These are phyloP conservation scores for Eumeta japonica DNA, from an alignment of 1,140 invertebrate genomes.

Conservation along the genomic window DNA sequence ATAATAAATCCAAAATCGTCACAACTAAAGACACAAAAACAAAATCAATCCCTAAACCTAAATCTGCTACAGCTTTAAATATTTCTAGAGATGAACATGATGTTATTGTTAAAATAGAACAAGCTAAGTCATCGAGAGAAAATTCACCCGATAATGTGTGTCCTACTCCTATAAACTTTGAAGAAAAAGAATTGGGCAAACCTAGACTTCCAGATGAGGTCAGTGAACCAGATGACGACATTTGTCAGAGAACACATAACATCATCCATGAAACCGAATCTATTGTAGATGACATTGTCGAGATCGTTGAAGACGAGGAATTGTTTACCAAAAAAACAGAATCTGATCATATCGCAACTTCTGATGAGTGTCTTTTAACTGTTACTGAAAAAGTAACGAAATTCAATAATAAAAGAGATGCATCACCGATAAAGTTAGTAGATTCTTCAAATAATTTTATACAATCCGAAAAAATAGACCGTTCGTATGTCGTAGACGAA, in stretches of 20 bases:
- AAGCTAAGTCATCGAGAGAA: slow-evolving; percentile 70
- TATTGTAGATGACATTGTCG: slow-evolving; percentile 54
- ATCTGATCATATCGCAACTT: slow-evolving; percentile 24
- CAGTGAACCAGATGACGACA: slow-evolving; percentile 68
- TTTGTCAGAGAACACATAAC: slow-evolving; percentile 31
- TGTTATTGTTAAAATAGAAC: slow-evolving; percentile 63
- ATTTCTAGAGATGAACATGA: slow-evolving; percentile 48
- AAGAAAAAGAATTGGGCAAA: slow-evolving; percentile 60
- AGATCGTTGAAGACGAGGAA: slow-evolving; percentile 57
- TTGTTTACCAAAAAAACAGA: slow-evolving; percentile 32
- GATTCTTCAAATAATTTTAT: slow-evolving; percentile 28
- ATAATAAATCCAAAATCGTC: too few species aligned
- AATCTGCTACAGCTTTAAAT: slow-evolving; percentile 46
- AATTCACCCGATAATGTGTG: slow-evolving; percentile 67
- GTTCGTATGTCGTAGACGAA: slow-evolving; percentile 34
- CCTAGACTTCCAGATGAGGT: slow-evolving; percentile 70
- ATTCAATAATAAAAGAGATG: slow-evolving; percentile 46
- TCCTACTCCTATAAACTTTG: slow-evolving; percentile 61
- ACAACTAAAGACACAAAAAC: slow-evolving; percentile 26
- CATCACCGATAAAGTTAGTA: slow-evolving; percentile 29
- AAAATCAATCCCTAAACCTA: slow-evolving; percentile 46
- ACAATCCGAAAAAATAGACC: slow-evolving; percentile 30
- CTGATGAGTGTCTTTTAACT: slow-evolving; percentile 45
- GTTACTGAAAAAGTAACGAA: slow-evolving; percentile 59
- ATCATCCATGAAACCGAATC: slow-evolving; percentile 53